A percentile compares a stretch with the other conserved stretches of the same genome.
Conservation (phyloP, 2,113 vertebrate species). For the Mastomys coucha region DNA sequence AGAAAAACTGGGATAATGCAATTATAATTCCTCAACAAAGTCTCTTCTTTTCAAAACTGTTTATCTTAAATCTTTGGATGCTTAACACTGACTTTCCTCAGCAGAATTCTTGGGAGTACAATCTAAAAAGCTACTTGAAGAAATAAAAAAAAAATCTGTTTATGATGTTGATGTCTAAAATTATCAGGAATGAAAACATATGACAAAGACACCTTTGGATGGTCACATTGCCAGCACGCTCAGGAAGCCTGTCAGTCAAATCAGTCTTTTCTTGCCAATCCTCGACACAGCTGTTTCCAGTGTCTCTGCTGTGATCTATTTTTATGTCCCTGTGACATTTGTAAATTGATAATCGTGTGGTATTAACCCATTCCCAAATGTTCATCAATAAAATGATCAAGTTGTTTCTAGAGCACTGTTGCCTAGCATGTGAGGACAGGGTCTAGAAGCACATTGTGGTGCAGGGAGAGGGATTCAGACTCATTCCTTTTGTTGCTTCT, state of each 20-base stretch:
- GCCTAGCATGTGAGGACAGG: neutral
- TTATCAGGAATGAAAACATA: neutral
- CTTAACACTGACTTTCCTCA: neutral
- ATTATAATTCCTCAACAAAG: neutral
- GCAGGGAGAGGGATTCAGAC: neutral
- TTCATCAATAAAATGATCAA: neutral
- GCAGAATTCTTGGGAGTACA: neutral
- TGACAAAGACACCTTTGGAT: neutral
- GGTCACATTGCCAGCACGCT: neutral
- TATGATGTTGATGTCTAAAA: neutral
- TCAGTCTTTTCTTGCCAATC: neutral
- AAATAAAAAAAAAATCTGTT: neutral
- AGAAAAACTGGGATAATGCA: constrained; percentile 17
- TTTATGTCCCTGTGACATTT: constrained; percentile 29
- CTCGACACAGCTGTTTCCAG: neutral
- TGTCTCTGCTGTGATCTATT: neutral
- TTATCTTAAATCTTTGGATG: neutral
- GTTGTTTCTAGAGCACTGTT: constrained; percentile 11
- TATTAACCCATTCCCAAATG: neutral
- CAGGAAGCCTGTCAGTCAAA: neutral
- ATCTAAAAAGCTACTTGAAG: neutral
- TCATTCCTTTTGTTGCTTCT: neutral
- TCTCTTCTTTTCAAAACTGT: neutral
- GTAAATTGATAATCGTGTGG: neutral
- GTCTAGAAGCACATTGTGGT: neutral